A percentile compares a stretch with the other conserved stretches of the same genome.
Evolutionary conservation across 2,113 vertebrate genomes (phyloP).

Genomic region (Phrynosoma platyrhinos): DNA sequence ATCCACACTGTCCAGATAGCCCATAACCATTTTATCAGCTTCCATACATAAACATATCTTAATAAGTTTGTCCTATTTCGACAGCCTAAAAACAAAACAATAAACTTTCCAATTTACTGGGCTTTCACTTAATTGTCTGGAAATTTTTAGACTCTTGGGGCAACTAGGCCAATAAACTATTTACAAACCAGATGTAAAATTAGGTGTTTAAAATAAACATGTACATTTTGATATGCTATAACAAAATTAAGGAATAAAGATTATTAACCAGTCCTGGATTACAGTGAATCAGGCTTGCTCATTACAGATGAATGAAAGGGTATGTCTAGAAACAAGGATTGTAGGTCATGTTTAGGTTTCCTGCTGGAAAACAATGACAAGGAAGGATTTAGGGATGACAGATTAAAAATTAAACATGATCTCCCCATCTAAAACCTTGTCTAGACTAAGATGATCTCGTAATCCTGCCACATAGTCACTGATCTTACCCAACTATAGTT

Average conservation of each 20-base stretch:
- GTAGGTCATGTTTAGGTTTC: background rate
- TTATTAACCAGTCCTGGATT: background rate
- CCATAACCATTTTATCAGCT: background rate
- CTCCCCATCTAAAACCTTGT: background rate
- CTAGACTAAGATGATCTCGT: background rate
- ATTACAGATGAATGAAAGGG: background rate
- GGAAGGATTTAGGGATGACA: background rate
- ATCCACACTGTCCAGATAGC: background rate
- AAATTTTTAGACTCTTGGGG: background rate
- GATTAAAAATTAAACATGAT: background rate
- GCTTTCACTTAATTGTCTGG: background rate
- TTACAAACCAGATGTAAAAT: background rate
- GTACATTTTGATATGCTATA: rapidly evolving
- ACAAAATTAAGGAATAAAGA: background rate
- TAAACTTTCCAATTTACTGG: background rate
- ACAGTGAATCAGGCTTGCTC: background rate
- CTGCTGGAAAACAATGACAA: background rate
- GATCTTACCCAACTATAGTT: background rate
- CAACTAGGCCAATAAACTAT: background rate
- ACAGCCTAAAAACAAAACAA: background rate
- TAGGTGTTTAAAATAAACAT: background rate
- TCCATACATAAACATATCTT: background rate
- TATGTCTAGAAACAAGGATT: background rate
- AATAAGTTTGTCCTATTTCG: background rate
- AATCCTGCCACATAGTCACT: background rate